A percentile compares a stretch with the other conserved stretches of the same genome.
These are phyloP conservation scores for Phthorimaea operculella DNA, from an alignment of 1,140 invertebrate species.

Conservation along the genomic window DNA sequence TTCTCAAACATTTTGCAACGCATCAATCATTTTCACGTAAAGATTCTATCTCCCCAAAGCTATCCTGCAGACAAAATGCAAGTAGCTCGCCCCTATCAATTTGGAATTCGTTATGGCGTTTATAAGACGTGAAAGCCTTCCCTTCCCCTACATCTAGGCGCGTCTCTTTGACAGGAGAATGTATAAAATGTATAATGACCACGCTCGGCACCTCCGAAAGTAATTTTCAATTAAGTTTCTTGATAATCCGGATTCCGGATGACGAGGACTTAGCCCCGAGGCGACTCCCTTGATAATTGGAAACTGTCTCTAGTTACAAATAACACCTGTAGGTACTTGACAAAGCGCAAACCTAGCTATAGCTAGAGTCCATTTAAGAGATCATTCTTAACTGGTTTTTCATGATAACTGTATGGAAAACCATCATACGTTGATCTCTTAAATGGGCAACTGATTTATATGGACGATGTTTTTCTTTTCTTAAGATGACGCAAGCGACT, in stretches of 20 bases:
- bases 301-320: slow-evolving; percentile 45
- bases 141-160: slow-evolving; percentile 17
- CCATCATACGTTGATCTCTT: too few species aligned
- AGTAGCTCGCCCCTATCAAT: not conserved
- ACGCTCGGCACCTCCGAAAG: slow-evolving; percentile 33
- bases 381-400: too few species aligned
- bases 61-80: too few species aligned
- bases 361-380: too few species aligned
- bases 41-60: too few species aligned
- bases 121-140: slow-evolving; percentile 25
- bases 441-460: too few species aligned
- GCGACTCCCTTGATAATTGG: slow-evolving; percentile 44
- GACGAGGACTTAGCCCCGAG: slow-evolving; percentile 25
- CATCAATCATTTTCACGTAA: too few species aligned
- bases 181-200: slow-evolving; percentile 44
- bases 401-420: too few species aligned
- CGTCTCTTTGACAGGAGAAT: slow-evolving; percentile 38
- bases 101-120: slow-evolving; percentile 13
- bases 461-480: too few species aligned
- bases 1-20: too few species aligned
- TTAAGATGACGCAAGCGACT: too few species aligned
- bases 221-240: slow-evolving; percentile 58
- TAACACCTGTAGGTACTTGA: slow-evolving; percentile 26
- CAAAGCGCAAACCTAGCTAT: too few species aligned
- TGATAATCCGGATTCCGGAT: slow-evolving; percentile 53